These are phyloP conservation scores for Chrysaora quinquecirrha DNA, from an alignment of 30 jellyfish, hydroid and myxozoan genomes.

Conservation along the genomic window DNA sequence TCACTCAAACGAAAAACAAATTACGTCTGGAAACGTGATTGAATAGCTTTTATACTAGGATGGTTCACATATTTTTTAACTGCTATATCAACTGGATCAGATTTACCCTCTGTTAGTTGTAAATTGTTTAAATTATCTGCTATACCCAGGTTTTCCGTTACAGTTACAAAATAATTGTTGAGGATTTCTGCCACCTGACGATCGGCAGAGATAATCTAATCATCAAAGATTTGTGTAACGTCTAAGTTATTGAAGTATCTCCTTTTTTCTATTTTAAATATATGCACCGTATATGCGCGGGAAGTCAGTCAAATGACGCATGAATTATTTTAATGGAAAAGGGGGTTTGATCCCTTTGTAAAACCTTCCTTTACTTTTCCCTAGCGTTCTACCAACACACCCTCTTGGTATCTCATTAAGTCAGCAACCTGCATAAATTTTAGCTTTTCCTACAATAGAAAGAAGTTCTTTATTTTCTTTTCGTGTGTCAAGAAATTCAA, in stretches of 20 bases:
- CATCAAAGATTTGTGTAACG: background rate
- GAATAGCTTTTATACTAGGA: constrained; percentile 15
- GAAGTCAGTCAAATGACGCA: no score
- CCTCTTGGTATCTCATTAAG: no score
- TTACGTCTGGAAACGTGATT: background rate
- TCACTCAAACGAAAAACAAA: background rate
- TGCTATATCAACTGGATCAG: constrained; percentile 40
- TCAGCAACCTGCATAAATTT: no score
- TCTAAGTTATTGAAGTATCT: background rate
- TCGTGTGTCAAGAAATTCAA: no score
- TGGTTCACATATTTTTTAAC: constrained; percentile 7
- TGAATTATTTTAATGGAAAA: no score
- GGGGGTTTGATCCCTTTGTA: no score
- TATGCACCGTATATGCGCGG: no score
- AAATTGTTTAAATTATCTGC: background rate
- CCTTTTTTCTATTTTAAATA: background rate
- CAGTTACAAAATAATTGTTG: constrained; percentile 1
- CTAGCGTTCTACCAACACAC: no score
- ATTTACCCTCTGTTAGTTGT: background rate
- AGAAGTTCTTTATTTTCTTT: no score
- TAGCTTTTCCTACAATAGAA: no score
- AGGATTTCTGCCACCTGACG: constrained; percentile 6
- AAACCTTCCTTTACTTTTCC: no score
- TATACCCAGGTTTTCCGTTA: constrained; percentile 24
- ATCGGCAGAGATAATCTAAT: background rate